Evolutionary conservation across 2,888 invertebrate species (phyloP), one percentile per base, ranked within the genome.

Genomic region (Acrobasis suavella): DNA sequence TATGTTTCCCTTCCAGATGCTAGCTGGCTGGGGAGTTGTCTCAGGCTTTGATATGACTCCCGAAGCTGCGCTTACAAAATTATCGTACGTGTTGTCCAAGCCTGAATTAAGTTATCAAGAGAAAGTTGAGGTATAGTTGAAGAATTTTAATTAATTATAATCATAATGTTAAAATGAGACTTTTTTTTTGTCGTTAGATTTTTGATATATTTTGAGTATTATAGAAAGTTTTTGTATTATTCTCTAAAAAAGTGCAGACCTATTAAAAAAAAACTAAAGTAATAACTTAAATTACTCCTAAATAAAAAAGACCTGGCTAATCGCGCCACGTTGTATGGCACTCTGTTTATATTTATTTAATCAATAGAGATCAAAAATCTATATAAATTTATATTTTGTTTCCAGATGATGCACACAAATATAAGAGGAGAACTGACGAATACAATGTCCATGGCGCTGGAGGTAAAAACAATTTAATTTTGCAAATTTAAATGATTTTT

Each of bases 1-100:
- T 17, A 22, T 16, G 14, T 7, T 55, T 38, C 46, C 7, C 37
- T 89, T 71, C 71, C 75, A 90, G 88, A 64, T 82, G 17, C 70
- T 96, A 64, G 85, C 93, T 42, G 93, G 95, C 62, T 93, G 93
- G 62, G 97, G 97, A 0, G 95, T 97, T 0, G 94, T 96, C 37
- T 93, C 96, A 0, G 97, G 98, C 0, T 94, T 93, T 63, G 98
- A 98, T 78, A 97, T 98, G 96, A 99, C 99, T 0, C 96, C 97
- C 0, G 99, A 99, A 85, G 98, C 99, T 0, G 98, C 98, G 0
- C 93, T 98, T 9, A 95, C 97, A 1, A 99, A 99, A 84, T 91
- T 99, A 1, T 94, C 96, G 0, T 99, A 98, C 76, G 97, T 99
- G 0, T 88, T 99, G 32, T 96, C 97, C 0, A 97, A 98, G 79